Base-by-base conservation (phyloP, 1,140 invertebrate species). In the Drosophila sturtevanti region DNA sequence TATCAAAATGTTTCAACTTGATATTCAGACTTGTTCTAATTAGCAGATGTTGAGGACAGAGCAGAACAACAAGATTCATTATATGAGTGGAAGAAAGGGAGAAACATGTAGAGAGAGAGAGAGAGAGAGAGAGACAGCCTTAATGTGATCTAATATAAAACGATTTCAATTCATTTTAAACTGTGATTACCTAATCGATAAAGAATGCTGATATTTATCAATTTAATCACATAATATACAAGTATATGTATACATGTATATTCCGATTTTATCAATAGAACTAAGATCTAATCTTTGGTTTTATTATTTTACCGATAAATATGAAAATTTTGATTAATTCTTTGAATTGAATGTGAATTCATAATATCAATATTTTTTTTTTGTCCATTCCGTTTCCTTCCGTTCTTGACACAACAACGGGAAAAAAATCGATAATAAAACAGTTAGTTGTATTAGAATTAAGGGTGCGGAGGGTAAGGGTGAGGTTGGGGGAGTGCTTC, bases 11-110 rank as follows among this genome's bases (percentile, higher is more conserved):
- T 35, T 24, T 58, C 60, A 27, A 60, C 73, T 31, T 56, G 48
- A 48, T 68, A 22, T 22, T 56, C 41, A 61, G 51, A 35, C 60
- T 63, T 69, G 48, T 78, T 63, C 70, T 81, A 85, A 85, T 85
- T 71, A 77, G 69, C 48, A 70, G 60, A 69, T 68, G 77, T 16
- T 31, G 27, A 0, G 27, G 6, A 31, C 7, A 6, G 27, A 31
- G 6, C 27, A 31, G 27, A 31, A 31, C 6, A 6, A 31, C 27
- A 31, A 31, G 1, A 2, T 2, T 24, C 4, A 24, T 1, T 24
- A 24, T 24, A 31, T 1, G n/a, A n/a, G n/a, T n/a, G n/a, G n/a
- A n/a, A 38, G 37, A 12, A 38, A n/a, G n/a, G 11, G 37, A 11
- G 5, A 38, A 38, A 38, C n/a, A n/a, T n/a, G 35, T 37, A 12